phyloP scores from a whole-genome alignment of 1,140 invertebrate species.

The Bombus cullumanus region DNA sequence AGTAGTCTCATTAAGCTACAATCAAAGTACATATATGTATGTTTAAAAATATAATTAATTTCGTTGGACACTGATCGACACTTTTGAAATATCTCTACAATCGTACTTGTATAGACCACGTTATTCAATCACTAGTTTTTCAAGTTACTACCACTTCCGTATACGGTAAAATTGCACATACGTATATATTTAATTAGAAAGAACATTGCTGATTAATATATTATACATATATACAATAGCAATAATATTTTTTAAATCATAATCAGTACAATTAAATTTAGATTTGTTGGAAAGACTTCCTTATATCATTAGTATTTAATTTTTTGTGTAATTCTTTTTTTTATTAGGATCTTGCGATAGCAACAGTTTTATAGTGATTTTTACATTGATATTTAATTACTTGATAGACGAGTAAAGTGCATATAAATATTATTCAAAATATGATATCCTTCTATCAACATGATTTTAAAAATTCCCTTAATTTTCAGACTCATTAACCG shows the following conservation, averaged over 20 bases:
- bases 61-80: constrained; percentile 49
- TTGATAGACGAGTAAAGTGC: constrained; percentile 36
- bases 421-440: constrained; percentile 72
- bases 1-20: neutral
- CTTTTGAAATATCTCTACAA: constrained; percentile 14
- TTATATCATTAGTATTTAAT: neutral
- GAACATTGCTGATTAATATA: constrained; percentile 59
- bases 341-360: neutral
- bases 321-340: neutral
- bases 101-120: constrained; percentile 5
- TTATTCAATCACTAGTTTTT: neutral
- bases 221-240: constrained; percentile 68
- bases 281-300: constrained; percentile 20
- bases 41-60: neutral
- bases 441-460: constrained; percentile 61
- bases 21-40: neutral
- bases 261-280: constrained; percentile 32
- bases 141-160: neutral
- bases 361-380: constrained; percentile 2
- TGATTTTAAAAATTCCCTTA: constrained; percentile 11
- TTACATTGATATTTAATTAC: neutral
- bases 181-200: constrained; percentile 32
- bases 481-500: neutral
- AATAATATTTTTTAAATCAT: constrained; percentile 58
- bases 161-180: constrained; percentile 45